These are phyloP conservation scores for Emmelina monodactyla DNA, from an alignment of 2,888 invertebrate species.

Conservation along the genomic window DNA sequence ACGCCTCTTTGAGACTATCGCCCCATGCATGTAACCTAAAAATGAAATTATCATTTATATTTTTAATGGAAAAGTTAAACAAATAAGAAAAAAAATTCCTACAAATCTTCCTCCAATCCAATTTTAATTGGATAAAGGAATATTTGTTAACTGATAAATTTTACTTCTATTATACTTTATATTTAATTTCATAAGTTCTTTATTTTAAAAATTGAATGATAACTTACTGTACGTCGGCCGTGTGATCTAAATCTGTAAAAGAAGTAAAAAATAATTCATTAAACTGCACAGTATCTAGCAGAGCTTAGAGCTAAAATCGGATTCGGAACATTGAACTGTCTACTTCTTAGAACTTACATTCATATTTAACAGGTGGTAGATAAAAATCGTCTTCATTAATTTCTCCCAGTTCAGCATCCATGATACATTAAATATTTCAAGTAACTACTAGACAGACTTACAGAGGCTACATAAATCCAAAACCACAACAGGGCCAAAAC, in stretches of 20 bases:
- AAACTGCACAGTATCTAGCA: background rate
- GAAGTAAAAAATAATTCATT: slow-evolving; percentile 3
- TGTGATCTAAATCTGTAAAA: slow-evolving; percentile 90
- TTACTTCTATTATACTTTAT: too few species aligned
- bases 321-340: slow-evolving; percentile 1
- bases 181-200: too few species aligned
- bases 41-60: slow-evolving; percentile 12
- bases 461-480: too few species aligned
- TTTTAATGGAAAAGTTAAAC: too few species aligned
- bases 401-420: slow-evolving; percentile 56
- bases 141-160: too few species aligned
- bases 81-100: too few species aligned
- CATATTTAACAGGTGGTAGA: slow-evolving; percentile 76
- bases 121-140: too few species aligned
- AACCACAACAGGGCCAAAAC: too few species aligned
- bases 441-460: too few species aligned
- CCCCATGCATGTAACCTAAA: slow-evolving; percentile 93
- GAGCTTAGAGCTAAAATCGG: background rate
- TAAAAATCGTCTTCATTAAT: slow-evolving; percentile 68
- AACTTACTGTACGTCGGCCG: slow-evolving; percentile 99
- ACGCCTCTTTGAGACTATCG: slow-evolving; percentile 82
- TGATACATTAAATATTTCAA: too few species aligned
- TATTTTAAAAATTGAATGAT: too few species aligned
- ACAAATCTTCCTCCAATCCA: too few species aligned
- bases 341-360: slow-evolving; percentile 71